Percentiles rank a stretch among this genome's conserved stretches.
phyloP scores from a whole-genome alignment of 2,797 vertebrate species.

The Aphelocoma californica region DNA sequence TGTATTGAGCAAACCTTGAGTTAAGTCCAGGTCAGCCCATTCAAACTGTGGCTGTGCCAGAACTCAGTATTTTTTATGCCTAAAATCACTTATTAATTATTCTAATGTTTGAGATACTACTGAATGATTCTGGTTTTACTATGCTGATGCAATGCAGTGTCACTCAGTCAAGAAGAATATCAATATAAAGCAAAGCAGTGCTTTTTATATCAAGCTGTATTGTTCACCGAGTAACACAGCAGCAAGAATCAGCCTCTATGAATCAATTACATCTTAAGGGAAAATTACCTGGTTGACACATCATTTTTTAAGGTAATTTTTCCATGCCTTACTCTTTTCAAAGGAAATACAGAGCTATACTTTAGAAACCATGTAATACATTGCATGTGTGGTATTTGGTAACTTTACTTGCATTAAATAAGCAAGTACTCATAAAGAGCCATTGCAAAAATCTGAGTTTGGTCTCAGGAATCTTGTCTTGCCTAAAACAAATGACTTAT shows the following conservation, averaged over 20 bases:
- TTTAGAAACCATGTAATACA: neutral
- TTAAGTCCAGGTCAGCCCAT: neutral
- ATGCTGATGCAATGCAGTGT: neutral
- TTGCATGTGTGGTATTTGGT: neutral
- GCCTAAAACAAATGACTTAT: neutral
- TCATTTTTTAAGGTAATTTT: constrained; percentile 18
- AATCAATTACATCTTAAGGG: constrained; percentile 2
- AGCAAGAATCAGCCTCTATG: neutral
- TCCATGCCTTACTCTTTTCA: neutral
- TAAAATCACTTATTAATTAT: neutral
- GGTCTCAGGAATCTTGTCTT: neutral
- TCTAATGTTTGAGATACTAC: neutral
- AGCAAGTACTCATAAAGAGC: neutral
- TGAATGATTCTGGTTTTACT: neutral
- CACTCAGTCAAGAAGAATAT: neutral
- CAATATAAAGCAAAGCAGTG: neutral
- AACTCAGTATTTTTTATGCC: neutral
- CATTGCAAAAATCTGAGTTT: neutral
- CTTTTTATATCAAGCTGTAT: neutral
- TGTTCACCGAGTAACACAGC: neutral
- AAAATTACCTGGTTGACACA: neutral
- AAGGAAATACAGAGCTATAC: constrained; percentile 3
- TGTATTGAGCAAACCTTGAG: neutral
- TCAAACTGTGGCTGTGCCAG: neutral
- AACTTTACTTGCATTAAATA: neutral